Conservation (phyloP, 2,797 vertebrate species). For the Sebastes kiyomatsui region DNA sequence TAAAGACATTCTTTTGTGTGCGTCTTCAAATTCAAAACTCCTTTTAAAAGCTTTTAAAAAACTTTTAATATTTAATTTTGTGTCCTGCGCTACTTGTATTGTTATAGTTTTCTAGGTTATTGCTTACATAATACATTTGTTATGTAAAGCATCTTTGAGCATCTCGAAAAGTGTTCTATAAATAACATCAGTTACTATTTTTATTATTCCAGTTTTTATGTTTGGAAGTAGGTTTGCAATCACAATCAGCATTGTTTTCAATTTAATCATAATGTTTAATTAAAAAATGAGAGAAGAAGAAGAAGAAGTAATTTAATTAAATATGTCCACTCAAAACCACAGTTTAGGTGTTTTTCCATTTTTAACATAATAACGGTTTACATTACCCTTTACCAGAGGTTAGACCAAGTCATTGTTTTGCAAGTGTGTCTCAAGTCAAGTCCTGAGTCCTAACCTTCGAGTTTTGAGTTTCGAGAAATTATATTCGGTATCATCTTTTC, state of each 20-base stretch:
- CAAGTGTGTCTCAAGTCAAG: too few relatives aligned
- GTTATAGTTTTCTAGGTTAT: background rate
- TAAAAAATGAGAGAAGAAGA: background rate
- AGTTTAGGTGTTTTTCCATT: background rate
- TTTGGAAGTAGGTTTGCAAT: background rate
- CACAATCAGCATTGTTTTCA: background rate
- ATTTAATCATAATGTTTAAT: background rate
- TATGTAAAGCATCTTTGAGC: background rate
- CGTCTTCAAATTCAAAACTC: background rate
- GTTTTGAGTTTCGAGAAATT: too few relatives aligned
- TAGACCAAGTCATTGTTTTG: too few relatives aligned
- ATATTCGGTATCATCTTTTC: too few relatives aligned
- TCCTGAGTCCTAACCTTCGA: too few relatives aligned
- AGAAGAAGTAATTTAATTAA: background rate
- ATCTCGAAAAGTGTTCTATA: background rate
- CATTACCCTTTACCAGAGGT: background rate
- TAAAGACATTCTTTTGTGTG: background rate
- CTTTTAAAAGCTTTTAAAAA: background rate
- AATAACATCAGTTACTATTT: background rate
- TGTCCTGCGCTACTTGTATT: background rate
- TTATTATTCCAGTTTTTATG: background rate
- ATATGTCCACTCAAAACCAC: background rate
- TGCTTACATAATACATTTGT: background rate
- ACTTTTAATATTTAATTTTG: background rate
- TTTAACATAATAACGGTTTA: background rate